Conservation (phyloP, 1,140 invertebrate genomes). For the Leptestheria dahalacensis region DNA sequence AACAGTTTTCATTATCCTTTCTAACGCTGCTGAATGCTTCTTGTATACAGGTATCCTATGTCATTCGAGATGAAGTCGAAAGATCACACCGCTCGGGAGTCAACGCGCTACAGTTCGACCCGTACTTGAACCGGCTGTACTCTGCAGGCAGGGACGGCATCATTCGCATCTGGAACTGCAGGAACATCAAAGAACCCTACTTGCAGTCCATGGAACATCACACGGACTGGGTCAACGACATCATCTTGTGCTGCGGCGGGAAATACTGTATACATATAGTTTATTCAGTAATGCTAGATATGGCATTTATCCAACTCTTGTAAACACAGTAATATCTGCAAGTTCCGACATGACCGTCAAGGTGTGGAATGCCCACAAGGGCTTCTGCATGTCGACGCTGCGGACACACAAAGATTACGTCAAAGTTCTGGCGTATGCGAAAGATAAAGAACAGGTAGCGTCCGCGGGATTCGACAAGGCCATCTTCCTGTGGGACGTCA, state of each 20-base stretch:
- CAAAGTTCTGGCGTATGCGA: conserved; percentile 94
- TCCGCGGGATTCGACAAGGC: conserved; percentile 92
- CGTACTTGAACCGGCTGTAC: conserved; percentile 71
- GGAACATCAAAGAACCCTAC: conserved; percentile 58
- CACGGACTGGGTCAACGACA: conserved; percentile 99
- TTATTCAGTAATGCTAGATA: neutral
- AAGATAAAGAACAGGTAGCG: conserved; percentile 90
- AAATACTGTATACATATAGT: conserved; percentile 54
- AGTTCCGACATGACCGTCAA: conserved; percentile 99
- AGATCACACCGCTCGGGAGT: conserved; percentile 84
- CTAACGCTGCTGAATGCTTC: neutral
- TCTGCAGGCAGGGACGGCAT: conserved; percentile 97
- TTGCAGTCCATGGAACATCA: conserved; percentile 94
- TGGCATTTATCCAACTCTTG: conserved; percentile 26
- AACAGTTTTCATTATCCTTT: neutral
- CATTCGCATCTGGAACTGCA: conserved; percentile 85
- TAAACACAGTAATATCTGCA: conserved; percentile 75
- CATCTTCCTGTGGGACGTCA: conserved; percentile 98
- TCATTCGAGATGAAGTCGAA: conserved; percentile 93
- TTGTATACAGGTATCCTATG: conserved; percentile 74
- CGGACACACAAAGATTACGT: conserved; percentile 98
- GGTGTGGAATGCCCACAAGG: conserved; percentile 99
- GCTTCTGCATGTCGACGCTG: conserved; percentile 96
- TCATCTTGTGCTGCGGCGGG: conserved; percentile 90
- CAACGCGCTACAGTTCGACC: conserved; percentile 88